Evolutionary conservation across 2,888 invertebrate genomes (phyloP).

Genomic region (Polia nebulosa): DNA sequence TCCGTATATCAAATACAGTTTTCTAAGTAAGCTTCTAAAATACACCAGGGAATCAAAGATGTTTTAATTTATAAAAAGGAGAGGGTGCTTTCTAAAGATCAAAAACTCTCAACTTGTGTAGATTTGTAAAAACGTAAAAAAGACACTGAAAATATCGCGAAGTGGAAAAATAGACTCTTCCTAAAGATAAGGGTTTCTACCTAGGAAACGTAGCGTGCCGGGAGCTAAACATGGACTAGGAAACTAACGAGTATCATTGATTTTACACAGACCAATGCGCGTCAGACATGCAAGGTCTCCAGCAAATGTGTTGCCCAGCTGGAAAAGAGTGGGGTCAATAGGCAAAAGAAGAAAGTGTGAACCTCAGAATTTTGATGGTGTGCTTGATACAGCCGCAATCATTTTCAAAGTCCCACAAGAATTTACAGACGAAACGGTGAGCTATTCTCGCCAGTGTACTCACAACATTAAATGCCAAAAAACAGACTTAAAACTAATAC

Average conservation of each 20-base stretch:
- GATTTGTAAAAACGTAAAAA: constrained; percentile 33
- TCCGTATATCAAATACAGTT: neutral
- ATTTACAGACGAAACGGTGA: neutral
- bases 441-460: constrained; percentile 19
- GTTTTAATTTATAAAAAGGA: neutral
- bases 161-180: constrained; percentile 55
- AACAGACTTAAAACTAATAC: constrained; percentile 53
- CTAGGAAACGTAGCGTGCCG: constrained; percentile 23
- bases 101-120: constrained; percentile 38
- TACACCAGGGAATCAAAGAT: neutral
- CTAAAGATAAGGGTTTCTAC: constrained; percentile 28
- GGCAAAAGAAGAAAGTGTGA: neutral
- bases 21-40: constrained; percentile 2
- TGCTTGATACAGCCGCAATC: neutral
- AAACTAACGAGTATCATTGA: neutral
- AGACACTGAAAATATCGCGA: constrained; percentile 19
- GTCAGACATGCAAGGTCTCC: neutral
- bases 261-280: constrained; percentile 4
- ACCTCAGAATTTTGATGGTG: too few relatives aligned
- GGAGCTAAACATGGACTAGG: constrained; percentile 6
- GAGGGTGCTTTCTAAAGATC: constrained; percentile 31
- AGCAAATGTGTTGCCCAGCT: neutral
- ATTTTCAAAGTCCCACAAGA: neutral
- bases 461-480: constrained; percentile 12
- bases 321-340: neutral